Evolutionary conservation across 1,140 invertebrate species (phyloP), one percentile per base, ranked within the genome.

Genomic region (Drosophila sproati): DNA sequence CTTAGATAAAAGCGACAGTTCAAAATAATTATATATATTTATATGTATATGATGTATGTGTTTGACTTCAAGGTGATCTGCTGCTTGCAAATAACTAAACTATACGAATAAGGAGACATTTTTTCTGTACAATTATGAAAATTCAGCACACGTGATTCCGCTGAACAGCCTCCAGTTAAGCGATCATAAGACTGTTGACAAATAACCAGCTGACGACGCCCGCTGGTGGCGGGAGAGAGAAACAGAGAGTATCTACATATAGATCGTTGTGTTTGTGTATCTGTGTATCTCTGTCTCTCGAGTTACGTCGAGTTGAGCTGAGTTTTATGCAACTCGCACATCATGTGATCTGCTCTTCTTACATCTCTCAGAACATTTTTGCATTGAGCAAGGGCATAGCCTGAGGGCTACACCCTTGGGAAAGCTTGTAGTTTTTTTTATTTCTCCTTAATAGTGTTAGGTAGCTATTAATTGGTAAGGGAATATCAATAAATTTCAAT

Each of bases 261-360:
- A 62, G 64, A 54, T 67, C 8, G 47, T 48, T 39, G n/a, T 5
- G 51, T 39, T 5, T 5, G 51, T 37, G 52, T 66, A 48, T 52
- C 31, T 64, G 39, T 75, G 63, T 71, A 62, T 87, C 79, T 82
- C 68, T 87, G 62, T 87, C 79, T 82, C 68, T 87, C 69, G 10
- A 59, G 66, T 82, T 73, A 86, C 78, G 66, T 62, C 47, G 51
- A 62, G 62, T 68, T 55, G 82, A 87, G 82, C 77, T 78, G 69
- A 88, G 77, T 88, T 88, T 82, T 88, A 88, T 88, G 83, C 83
- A 88, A 87, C 80, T 74, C 59, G 31, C 45, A 62, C 77, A 88
- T 88, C 83, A 88, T 88, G 83, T 88, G 83, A 88, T 77, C 72
- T 68, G 57, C 39, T 51, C 57, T 45, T 50, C 43, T 61, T 72